Conservation (phyloP, 2,888 invertebrate species). For the Tipula unca region DNA sequence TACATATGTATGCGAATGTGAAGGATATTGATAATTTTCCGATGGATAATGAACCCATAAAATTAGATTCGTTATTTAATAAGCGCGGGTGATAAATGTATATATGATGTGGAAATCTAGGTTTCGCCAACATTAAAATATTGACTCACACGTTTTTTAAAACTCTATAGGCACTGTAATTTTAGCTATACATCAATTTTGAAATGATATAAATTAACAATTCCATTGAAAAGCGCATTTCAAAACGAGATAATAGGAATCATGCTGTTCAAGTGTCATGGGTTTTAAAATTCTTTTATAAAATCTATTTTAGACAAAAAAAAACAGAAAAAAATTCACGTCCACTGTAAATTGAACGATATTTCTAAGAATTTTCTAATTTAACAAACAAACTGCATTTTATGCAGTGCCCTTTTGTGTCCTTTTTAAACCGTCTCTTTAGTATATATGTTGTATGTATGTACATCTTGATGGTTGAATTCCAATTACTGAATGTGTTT, state of each 20-base stretch:
- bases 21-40: background rate
- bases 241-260: background rate
- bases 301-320: background rate
- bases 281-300: background rate
- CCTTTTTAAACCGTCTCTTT: background rate
- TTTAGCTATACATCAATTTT: background rate
- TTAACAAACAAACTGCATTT: background rate
- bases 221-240: background rate
- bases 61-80: background rate
- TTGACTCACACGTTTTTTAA: background rate
- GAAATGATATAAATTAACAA: background rate
- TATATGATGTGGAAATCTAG: background rate
- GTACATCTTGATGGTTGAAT: background rate
- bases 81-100: background rate
- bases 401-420: background rate
- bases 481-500: background rate
- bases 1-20: background rate
- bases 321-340: background rate
- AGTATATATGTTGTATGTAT: too few relatives aligned
- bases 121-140: too few relatives aligned
- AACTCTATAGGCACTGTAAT: background rate
- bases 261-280: slow-evolving; percentile 8
- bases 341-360: background rate
- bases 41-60: background rate
- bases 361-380: background rate